Evolutionary conservation across 2,797 vertebrate species (phyloP), one percentile per base, ranked within the genome.

Genomic region (Bradypodion ventrale): DNA sequence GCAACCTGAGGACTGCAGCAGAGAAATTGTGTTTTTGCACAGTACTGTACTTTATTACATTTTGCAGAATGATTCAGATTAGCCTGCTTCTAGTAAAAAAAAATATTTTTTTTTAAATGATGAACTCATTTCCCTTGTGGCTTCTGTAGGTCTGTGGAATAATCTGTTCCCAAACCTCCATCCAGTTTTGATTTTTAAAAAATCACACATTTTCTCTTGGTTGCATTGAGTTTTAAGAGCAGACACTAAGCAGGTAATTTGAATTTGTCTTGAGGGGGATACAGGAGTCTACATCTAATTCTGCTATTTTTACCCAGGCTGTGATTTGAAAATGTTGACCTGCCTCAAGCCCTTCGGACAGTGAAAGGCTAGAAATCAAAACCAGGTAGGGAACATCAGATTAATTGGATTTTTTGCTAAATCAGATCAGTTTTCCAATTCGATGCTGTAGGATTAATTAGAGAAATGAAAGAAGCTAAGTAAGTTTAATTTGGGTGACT

Each of bases 401-500:
- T 52, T n/a, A 83, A 75, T 52, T 83, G 72, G 83, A 75, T 75
- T 75, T 65, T 46, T 46, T 56, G 60, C 52, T 74, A 32, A 62
- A 84, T 84, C 65, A 5, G 83, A 78, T 84, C 66, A 68, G 63
- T 46, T 84, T 77, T 62, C 66, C 25, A 66, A 75, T 29, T n/a
- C 49, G 77, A 75, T 59, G 78, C 52, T 44, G 25, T 6, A 35
- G 70, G 78, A 80, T 85, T 80, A 80, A 85, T 85, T 85, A 80
- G 78, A 72, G 70, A 79, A 85, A 85, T 56, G 77, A 85, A 80
- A 62, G 78, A 1, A 68, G 62, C 72, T 80, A 80, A 85, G 62
- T 75, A 80, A 32, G 46, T 80, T 85, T 85, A 85, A 85, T 85
- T 85, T 75, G 70, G n/a, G 70, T 70, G 56, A 32, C 44, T 62